phyloP scores from a whole-genome alignment of 2,113 vertebrate species.

The Takifugu bimaculatus region DNA sequence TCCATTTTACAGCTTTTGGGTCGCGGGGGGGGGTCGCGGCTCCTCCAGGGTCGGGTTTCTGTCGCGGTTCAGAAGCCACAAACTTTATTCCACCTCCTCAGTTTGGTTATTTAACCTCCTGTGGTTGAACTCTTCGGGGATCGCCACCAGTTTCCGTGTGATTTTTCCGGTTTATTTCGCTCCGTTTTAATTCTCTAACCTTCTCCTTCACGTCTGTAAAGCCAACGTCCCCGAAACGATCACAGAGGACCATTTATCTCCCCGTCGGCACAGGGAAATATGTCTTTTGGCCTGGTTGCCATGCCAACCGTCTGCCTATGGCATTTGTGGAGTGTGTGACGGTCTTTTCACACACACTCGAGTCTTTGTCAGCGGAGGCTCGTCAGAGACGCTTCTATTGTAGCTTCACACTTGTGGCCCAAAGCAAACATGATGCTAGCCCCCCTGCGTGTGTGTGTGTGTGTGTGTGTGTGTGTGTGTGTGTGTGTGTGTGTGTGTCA shows the following conservation, averaged over 20 bases:
- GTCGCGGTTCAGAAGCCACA: background rate
- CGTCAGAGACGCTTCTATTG: conserved; percentile 51
- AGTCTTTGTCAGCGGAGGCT: conserved; percentile 52
- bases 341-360: conserved; percentile 55
- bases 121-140: background rate
- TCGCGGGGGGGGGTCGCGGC: too few species aligned
- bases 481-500: conserved; percentile 13
- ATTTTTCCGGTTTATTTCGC: conserved; percentile 44
- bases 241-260: conserved; percentile 96
- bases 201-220: conserved; percentile 84
- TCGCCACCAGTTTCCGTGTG: conserved; percentile 2
- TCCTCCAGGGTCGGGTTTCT: too few species aligned
- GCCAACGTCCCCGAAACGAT: conserved; percentile 94
- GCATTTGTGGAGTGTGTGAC: conserved; percentile 43
- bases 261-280: too few species aligned
- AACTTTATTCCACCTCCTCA: conserved; percentile 6
- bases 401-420: conserved; percentile 45
- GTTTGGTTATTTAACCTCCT: background rate
- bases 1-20: background rate
- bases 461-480: conserved; percentile 19
- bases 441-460: conserved; percentile 14
- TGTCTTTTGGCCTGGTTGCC: conserved; percentile 34
- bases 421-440: conserved; percentile 43
- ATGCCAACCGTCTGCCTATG: conserved; percentile 49
- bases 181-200: conserved; percentile 46